Evolutionary conservation across 2,113 vertebrate species (phyloP).

Genomic region (Spea multiplicata): DNA sequence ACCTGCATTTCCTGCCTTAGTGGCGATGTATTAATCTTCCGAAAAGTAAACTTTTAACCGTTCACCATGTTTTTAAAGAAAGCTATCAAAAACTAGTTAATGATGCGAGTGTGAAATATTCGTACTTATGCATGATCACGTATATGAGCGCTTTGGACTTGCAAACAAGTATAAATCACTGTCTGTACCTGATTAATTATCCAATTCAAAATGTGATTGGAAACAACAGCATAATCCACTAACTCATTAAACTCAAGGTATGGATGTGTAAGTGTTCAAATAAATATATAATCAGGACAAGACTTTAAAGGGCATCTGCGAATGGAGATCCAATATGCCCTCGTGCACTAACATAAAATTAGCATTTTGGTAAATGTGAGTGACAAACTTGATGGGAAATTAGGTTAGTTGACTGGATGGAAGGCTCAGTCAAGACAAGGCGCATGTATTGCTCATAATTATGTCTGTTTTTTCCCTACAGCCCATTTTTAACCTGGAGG

Average conservation of each 20-base stretch:
- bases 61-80: constrained; percentile 18
- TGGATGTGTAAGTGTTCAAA: not conserved
- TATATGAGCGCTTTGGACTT: constrained; percentile 24
- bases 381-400: too few relatives aligned
- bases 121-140: constrained; percentile 23
- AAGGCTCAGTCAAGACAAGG: too few relatives aligned
- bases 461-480: constrained; percentile 53
- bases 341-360: too few relatives aligned
- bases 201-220: constrained; percentile 9
- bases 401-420: too few relatives aligned
- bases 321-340: too few relatives aligned
- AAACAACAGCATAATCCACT: constrained; percentile 5
- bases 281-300: not conserved
- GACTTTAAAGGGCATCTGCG: not conserved
- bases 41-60: constrained; percentile 22
- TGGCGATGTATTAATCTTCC: constrained; percentile 30
- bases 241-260: not conserved
- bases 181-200: constrained; percentile 26
- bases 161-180: constrained; percentile 35
- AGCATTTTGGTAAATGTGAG: too few relatives aligned
- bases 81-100: constrained; percentile 37
- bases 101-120: constrained; percentile 19
- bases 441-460: too few relatives aligned
- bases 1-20: constrained; percentile 18
- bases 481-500: constrained; percentile 91